Evolutionary conservation across 92 coral and sea anemone genomes (phyloP).

Genomic region (Phenganax stokvisi): DNA sequence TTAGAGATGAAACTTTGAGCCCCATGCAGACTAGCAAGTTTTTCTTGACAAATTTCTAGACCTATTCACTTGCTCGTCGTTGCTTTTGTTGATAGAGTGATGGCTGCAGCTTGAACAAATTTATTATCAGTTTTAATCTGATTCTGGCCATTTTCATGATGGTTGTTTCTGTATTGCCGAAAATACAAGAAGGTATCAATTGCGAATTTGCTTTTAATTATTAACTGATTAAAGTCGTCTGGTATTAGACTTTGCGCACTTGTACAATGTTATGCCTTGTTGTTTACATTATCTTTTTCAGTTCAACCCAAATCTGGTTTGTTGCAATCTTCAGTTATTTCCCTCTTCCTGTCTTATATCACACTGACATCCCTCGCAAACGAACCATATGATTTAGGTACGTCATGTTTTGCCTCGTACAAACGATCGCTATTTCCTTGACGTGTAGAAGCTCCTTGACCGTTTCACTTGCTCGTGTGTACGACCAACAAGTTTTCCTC

Average conservation of each 20-base stretch:
- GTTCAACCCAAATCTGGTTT: slow-evolving; percentile 51
- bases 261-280: not conserved
- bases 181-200: slow-evolving; percentile 74
- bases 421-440: not conserved
- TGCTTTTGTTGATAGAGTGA: slow-evolving; percentile 52
- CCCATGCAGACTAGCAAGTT: too few relatives aligned
- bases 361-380: slow-evolving; percentile 77
- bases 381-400: slow-evolving; percentile 66
- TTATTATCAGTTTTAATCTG: slow-evolving; percentile 81
- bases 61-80: not conserved
- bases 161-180: slow-evolving; percentile 79
- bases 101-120: slow-evolving; percentile 92
- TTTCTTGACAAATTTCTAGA: not conserved
- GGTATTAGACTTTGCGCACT: too few relatives aligned
- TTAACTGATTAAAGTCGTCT: too few relatives aligned
- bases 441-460: not conserved
- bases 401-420: not conserved
- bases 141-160: slow-evolving; percentile 68
- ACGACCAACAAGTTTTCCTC: too few relatives aligned
- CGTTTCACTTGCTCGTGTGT: too few relatives aligned
- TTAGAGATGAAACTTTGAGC: too few relatives aligned
- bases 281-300: not conserved
- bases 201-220: not conserved
- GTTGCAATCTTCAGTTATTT: slow-evolving; percentile 75
- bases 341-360: slow-evolving; percentile 70